Conservation (phyloP, 2,888 invertebrate species). For the Oscheius sp. region DNA sequence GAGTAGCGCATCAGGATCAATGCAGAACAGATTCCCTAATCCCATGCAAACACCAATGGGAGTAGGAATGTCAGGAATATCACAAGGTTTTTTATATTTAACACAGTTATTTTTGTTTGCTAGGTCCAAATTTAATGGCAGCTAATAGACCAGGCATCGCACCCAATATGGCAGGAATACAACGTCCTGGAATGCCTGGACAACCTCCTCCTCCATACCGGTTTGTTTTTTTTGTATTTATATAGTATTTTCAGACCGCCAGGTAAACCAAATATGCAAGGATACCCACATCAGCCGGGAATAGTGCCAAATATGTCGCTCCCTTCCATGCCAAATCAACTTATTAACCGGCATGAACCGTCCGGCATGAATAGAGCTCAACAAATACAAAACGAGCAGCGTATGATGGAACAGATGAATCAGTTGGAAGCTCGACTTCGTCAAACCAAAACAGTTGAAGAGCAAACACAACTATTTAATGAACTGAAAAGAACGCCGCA, state of each 20-base stretch:
- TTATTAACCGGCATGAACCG: neutral
- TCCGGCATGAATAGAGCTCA: neutral
- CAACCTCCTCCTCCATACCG: slow-evolving; percentile 17
- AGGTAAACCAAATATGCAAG: neutral
- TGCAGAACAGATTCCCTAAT: slow-evolving; percentile 68
- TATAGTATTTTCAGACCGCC: neutral
- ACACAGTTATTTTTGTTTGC: neutral
- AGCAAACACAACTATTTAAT: slow-evolving; percentile 76
- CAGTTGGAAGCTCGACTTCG: slow-evolving; percentile 26
- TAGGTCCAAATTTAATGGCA: neutral
- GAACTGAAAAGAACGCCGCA: slow-evolving; percentile 92
- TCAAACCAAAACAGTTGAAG: slow-evolving; percentile 5
- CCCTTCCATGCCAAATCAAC: neutral
- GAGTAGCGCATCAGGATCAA: neutral
- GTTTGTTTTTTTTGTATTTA: too few species aligned
- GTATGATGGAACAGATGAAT: slow-evolving; percentile 32
- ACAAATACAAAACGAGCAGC: neutral
- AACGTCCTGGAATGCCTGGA: neutral
- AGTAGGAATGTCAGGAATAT: slow-evolving; percentile 25
- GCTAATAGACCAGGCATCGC: neutral
- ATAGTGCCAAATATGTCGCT: too few species aligned
- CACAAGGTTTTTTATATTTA: neutral
- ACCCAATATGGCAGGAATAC: neutral
- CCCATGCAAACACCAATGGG: slow-evolving; percentile 1
- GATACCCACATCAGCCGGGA: too few species aligned